Evolutionary conservation across 2,888 invertebrate species (phyloP), one percentile per base, ranked within the genome.

Genomic region (Leptinotarsa peninsularis): DNA sequence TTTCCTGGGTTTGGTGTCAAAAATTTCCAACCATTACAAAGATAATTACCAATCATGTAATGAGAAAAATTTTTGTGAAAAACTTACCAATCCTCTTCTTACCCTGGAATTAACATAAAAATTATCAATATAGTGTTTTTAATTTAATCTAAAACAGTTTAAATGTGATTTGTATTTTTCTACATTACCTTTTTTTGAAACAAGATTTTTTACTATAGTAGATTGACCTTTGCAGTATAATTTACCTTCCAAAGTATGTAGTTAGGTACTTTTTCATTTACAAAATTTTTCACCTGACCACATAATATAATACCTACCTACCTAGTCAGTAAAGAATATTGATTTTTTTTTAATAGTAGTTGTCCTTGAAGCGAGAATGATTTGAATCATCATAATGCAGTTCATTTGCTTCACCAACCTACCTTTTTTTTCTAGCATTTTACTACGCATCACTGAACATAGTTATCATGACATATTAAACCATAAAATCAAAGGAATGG

Each of bases 11-110:
- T 43, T 63, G 63, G 33, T 54, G 43, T 66, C 67, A 72, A 72
- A 66, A 66, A 72, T 72, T 72, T 33, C 72, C 66, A 72, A 72
- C 23, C 60, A 63, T 71, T 18, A 60, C 58, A 71, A 49, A 73
- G 66, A 70, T 54, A 72, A 74, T 77, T 75, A 74, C 79, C 52
- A 73, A 72, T 66, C 66, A 50, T 74, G 54, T 76, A 76, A 72
- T 73, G 67, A 76, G 63, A 43, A 70, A 58, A 70, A 21, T 49
- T 56, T 63, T 72, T 66, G 56, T 73, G 81, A 83, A 82, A 84
- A 83, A 87, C 87, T 88, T 86, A 88, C 87, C 88, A 85, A 80
- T 87, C 86, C 86, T 86, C 86, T 86, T 86, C 85, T 85, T 81
- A 84, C 81, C 86, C 86, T 87, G 86, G 81, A 87, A 87, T 84